Conservation (phyloP, 2,113 vertebrate genomes). For the Taurulus bubalis region DNA sequence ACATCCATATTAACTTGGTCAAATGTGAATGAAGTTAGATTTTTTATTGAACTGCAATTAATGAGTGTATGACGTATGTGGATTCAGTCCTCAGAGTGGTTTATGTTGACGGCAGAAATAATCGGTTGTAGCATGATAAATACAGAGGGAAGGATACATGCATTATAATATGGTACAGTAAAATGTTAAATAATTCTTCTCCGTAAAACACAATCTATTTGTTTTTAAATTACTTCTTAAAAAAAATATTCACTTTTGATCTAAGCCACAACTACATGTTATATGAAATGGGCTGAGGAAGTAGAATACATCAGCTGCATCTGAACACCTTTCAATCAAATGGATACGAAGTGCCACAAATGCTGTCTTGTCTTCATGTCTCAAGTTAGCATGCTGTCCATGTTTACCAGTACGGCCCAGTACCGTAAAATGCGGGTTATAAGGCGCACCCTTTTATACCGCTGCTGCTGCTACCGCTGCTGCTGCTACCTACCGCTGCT, state of each 20-base stretch:
- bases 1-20: background rate
- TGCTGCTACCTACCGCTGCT: no score
- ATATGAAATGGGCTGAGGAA: background rate
- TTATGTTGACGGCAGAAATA: conserved; percentile 22
- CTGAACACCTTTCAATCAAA: background rate
- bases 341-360: background rate
- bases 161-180: background rate
- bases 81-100: conserved; percentile 29
- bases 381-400: conserved; percentile 74
- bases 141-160: conserved; percentile 17
- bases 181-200: background rate
- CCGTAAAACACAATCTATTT: background rate
- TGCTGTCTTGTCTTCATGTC: conserved; percentile 35
- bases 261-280: background rate
- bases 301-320: background rate
- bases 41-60: conserved; percentile 39
- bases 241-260: background rate
- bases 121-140: conserved; percentile 3
- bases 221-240: background rate
- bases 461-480: no score
- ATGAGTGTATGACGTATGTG: conserved; percentile 44
- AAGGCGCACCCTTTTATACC: no score
- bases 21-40: conserved; percentile 6
- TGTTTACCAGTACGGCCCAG: conserved; percentile 64
- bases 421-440: no score